Evolutionary conservation across 64 coral and sea anemone genomes (phyloP), one percentile per base, ranked within the genome.

Genomic region (Pocillopora verrucosa): DNA sequence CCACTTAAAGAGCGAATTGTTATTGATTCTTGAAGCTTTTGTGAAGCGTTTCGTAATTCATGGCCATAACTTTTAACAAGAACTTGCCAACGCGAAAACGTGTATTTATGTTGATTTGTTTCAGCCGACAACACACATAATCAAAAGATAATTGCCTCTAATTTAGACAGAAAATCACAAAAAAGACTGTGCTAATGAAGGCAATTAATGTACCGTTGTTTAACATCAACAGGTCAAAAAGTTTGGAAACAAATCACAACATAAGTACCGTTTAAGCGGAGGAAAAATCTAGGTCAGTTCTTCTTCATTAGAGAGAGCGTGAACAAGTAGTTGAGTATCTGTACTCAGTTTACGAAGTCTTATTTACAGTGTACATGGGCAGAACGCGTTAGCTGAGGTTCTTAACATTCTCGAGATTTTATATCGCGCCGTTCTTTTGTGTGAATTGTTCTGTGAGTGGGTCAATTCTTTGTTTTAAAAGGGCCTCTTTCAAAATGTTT

Each of bases 391-490:
- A 20, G 19, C 64, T 10, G 2, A 41, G 15, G 17, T 38, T 56
- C 22, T 85, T 15, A 15, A 57, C 41, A 72, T 72, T 85, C 64
- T 85, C 13, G 19, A 64, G 5, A 81, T 62, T 81, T 81, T 16
- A 11, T 16, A 37, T 22, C 37, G 25, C 36, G n/a, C 10, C 20
- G 60, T 57, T 65, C 65, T 20, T 13, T 30, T 37, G 82, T 59
- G 64, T 3, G 17, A 20, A 72, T 19, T 7, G 30, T 6, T 72
- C 26, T n/a, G 24, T 14, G 24, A 85, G 67, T 2, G 19, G 56
- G 36, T 58, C 19, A 26, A 20, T 57, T 20, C 65, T 72, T 85
- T 85, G 82, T 84, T 84, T 84, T 26, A 5, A 13, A 2, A 84
- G 34, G 35, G 10, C 22, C 30, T 84, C 19, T 70, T 84, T 22